Percentiles rank a stretch among this genome's conserved stretches.
phyloP scores from a whole-genome alignment of 2,113 vertebrate species.

The Salvelinus namaycush region DNA sequence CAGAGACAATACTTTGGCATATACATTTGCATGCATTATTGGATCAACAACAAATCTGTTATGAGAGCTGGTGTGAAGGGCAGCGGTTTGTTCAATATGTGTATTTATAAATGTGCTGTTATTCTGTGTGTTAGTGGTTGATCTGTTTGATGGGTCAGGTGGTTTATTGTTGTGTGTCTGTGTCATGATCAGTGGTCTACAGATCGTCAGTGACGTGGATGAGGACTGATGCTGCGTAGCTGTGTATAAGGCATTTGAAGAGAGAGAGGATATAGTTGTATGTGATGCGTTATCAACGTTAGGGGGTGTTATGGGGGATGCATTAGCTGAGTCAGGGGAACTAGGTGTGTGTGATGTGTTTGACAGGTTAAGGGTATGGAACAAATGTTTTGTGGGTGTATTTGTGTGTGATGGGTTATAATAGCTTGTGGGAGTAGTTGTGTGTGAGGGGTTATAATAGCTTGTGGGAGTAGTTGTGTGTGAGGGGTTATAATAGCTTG shows the following conservation, averaged over 20 bases:
- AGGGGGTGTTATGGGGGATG: background rate
- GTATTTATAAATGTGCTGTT: background rate
- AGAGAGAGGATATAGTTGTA: background rate
- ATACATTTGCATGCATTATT: background rate
- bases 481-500: background rate
- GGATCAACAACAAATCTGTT: background rate
- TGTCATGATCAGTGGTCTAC: conserved; percentile 21
- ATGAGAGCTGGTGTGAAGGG: background rate
- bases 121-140: background rate
- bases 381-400: background rate
- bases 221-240: too few relatives aligned
- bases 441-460: background rate
- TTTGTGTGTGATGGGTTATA: background rate
- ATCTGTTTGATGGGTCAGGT: background rate
- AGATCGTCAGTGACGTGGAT: background rate
- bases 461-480: background rate
- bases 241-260: background rate
- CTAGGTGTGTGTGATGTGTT: conserved; percentile 15
- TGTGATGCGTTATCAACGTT: background rate
- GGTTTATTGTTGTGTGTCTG: conserved; percentile 4
- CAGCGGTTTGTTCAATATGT: too few relatives aligned
- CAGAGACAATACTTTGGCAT: background rate
- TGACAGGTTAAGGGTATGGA: conserved; percentile 14
- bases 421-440: background rate
- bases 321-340: background rate